Evolutionary conservation across 1,140 invertebrate species (phyloP).

Genomic region (Macrotrachela quadricornifera): DNA sequence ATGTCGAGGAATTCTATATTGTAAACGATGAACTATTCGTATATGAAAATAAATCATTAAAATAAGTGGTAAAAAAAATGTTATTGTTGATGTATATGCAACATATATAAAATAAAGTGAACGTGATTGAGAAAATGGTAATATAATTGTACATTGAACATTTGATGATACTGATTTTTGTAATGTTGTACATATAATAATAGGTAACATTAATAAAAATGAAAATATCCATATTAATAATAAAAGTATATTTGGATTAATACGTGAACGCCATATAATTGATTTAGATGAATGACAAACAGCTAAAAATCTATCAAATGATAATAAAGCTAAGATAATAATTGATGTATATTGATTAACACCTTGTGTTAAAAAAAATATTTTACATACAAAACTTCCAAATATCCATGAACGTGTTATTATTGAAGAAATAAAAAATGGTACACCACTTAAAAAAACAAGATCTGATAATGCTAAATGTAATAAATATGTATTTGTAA

Average conservation of each 20-base stretch:
- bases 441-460: slow-evolving; percentile 15
- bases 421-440: slow-evolving; percentile 14
- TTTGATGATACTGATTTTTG: background rate
- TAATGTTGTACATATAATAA: slow-evolving; percentile 1
- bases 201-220: slow-evolving; percentile 4
- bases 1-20: background rate
- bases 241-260: background rate
- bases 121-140: background rate
- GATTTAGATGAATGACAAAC: background rate
- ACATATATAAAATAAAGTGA: no score
- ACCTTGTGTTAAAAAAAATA: slow-evolving; percentile 3
- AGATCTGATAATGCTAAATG: slow-evolving; percentile 26
- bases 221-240: slow-evolving; percentile 1
- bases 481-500: slow-evolving; percentile 26
- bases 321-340: slow-evolving; percentile 2
- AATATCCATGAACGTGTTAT: slow-evolving; percentile 16
- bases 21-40: background rate
- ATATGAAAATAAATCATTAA: slow-evolving; percentile 8
- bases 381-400: slow-evolving; percentile 14
- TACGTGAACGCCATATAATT: background rate
- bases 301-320: slow-evolving; percentile 6
- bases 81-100: background rate
- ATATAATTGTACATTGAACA: background rate
- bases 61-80: slow-evolving; percentile 6
- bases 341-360: slow-evolving; percentile 8